phyloP scores from a whole-genome alignment of 2,888 invertebrate genomes.

The Agrilus biguttatus region DNA sequence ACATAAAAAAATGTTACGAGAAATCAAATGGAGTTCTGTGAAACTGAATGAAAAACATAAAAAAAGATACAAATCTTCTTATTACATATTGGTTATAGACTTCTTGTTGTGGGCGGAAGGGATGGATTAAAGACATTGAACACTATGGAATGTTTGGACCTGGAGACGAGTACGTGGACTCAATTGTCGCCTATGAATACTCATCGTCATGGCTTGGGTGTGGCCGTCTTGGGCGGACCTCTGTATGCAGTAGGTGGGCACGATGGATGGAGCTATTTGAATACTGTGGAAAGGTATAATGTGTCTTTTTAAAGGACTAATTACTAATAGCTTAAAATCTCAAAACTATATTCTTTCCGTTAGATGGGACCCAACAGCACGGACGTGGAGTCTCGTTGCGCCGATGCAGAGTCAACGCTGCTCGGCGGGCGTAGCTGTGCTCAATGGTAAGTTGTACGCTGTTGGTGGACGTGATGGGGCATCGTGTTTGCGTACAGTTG shows the following conservation, averaged over 20 bases:
- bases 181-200: constrained; percentile 79
- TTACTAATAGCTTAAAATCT: no score
- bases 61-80: not conserved
- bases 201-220: constrained; percentile 69
- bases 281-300: constrained; percentile 65
- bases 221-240: constrained; percentile 66
- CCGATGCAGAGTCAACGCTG: constrained; percentile 81
- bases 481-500: constrained; percentile 79
- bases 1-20: no score
- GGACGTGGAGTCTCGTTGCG: constrained; percentile 81
- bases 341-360: not conserved
- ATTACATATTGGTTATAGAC: constrained; percentile 16
- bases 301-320: no score
- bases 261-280: constrained; percentile 90
- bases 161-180: constrained; percentile 67
- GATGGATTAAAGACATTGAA: constrained; percentile 92
- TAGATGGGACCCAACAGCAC: constrained; percentile 78
- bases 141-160: constrained; percentile 79
- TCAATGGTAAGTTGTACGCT: constrained; percentile 73
- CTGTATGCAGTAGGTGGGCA: constrained; percentile 92
- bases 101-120: constrained; percentile 79
- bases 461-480: constrained; percentile 88
- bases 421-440: constrained; percentile 81
- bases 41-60: no score
- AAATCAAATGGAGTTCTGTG: no score